Percentiles rank a stretch among this genome's conserved stretches.
Evolutionary conservation across 2,888 invertebrate species (phyloP).

Genomic region (Rutpela maculata): DNA sequence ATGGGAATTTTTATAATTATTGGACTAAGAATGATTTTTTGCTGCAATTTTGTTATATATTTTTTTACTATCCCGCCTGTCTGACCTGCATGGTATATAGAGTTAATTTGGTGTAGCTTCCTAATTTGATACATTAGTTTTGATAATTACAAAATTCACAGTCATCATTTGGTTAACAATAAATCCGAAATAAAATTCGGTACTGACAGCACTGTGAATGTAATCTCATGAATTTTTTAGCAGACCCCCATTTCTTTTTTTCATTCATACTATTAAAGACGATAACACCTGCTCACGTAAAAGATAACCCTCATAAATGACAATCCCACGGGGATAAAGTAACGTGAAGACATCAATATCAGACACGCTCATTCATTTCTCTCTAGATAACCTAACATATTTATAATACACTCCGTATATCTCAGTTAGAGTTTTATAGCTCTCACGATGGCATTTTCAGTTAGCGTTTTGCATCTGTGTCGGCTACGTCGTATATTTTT

Average conservation of each 20-base stretch:
- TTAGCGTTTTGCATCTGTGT: slow-evolving; percentile 29
- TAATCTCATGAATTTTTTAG: slow-evolving; percentile 19
- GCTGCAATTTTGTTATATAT: too few relatives aligned
- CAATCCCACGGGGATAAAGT: slow-evolving; percentile 15
- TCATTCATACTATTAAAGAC: slow-evolving; percentile 18
- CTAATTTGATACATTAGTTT: too few relatives aligned
- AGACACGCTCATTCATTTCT: slow-evolving; percentile 10
- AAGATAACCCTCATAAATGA: slow-evolving; percentile 27
- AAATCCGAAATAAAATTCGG: not conserved
- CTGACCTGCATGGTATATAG: too few relatives aligned
- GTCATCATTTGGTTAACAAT: too few relatives aligned
- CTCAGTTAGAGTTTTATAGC: slow-evolving; percentile 22
- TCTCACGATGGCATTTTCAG: slow-evolving; percentile 31
- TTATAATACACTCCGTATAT: slow-evolving; percentile 9
- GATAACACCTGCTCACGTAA: slow-evolving; percentile 32
- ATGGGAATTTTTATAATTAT: too few relatives aligned
- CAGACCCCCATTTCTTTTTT: not conserved
- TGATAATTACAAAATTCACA: too few relatives aligned
- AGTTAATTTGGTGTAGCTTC: too few relatives aligned
- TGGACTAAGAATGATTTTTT: too few relatives aligned
- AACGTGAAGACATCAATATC: slow-evolving; percentile 29
- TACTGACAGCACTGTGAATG: slow-evolving; percentile 14
- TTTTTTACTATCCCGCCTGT: too few relatives aligned
- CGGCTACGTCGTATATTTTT: slow-evolving; percentile 23
- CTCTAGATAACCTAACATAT: not conserved